A percentile compares a stretch with the other conserved stretches of the same genome.
phyloP scores from a whole-genome alignment of 2,888 invertebrate species.

The Luperina nickerlii region DNA sequence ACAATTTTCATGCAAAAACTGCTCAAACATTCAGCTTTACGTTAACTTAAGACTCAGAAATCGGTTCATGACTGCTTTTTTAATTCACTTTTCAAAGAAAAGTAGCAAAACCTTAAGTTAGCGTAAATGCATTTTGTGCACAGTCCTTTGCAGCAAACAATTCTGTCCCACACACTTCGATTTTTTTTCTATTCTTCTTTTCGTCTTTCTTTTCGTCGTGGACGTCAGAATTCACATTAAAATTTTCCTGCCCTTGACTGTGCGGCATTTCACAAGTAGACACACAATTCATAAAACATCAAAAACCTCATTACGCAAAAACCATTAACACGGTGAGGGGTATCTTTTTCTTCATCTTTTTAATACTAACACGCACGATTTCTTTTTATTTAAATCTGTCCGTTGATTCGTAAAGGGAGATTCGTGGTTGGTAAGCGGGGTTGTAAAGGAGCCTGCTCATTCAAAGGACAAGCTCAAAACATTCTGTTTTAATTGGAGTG shows the following conservation, averaged over 20 bases:
- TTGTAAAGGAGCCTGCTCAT: slow-evolving; percentile 78
- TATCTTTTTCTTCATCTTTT: slow-evolving; percentile 67
- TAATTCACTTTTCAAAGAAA: not conserved
- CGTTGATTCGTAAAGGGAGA: slow-evolving; percentile 70
- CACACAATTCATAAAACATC: slow-evolving; percentile 45
- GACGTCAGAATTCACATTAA: not conserved
- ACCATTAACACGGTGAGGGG: slow-evolving; percentile 64
- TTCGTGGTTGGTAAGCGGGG: slow-evolving; percentile 71
- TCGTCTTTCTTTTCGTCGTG: not conserved
- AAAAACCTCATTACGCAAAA: slow-evolving; percentile 56
- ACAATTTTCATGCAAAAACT: not conserved
- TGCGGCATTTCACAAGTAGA: slow-evolving; percentile 16
- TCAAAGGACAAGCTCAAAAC: slow-evolving; percentile 81
- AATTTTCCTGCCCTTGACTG: slow-evolving; percentile 39
- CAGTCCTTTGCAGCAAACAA: slow-evolving; percentile 35
- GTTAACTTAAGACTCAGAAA: slow-evolving; percentile 15
- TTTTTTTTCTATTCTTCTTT: too few relatives aligned
- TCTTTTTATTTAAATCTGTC: slow-evolving; percentile 68
- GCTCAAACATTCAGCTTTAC: not conserved
- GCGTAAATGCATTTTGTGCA: slow-evolving; percentile 15
- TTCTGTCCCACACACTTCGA: not conserved
- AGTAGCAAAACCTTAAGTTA: not conserved
- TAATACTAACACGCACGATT: slow-evolving; percentile 73
- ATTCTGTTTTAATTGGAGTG: slow-evolving; percentile 88
- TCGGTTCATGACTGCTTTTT: not conserved